Evolutionary conservation across 1,140 invertebrate genomes (phyloP), one percentile per base, ranked within the genome.

Genomic region (Aphaenogaster floridana): DNA sequence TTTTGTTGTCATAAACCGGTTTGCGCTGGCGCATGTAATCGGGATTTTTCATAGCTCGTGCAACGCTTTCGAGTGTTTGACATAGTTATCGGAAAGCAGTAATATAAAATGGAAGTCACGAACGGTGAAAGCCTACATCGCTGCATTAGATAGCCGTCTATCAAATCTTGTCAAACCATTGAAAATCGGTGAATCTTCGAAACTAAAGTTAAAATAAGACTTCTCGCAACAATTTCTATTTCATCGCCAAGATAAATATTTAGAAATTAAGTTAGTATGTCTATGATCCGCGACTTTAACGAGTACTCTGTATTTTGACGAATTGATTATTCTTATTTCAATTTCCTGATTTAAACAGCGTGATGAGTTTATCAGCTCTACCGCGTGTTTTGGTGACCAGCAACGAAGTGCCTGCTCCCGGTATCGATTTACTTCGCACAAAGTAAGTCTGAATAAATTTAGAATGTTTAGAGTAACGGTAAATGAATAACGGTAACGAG

Each of bases 321-420:
- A 54, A 54, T 54, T n/a, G 4, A 36, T 63, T 8, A 45, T 28
- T 42, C 17, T 28, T 42, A 42, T 76, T 17, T 45, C 9, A 45
- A 2, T 68, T 68, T n/a, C 6, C n/a, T 48, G 3, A 50, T 50
- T 17, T 54, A 39, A 66, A 36, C 4, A 84, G 52, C 17, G 7
- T 9, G 2, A 83, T 83, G 80, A 72, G 17, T 61, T 66, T 36
- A 8, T 1, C 63, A 13, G 7, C 8, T 57, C 4, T 48, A 52
- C 90, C 90, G 28, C 95, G 94, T 83, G 95, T 96, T 64, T 84
- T 96, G 9, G 92, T 96, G 5, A 95, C 95, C 6, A 95, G 95
- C 54, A 94, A 92, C 6, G 94, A 95, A 45, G 92, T 94, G 1
- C 95, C 95, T 0, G 72, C 93, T 61, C 76, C 85, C 50, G 96